Base-by-base conservation (phyloP, 64 coral and sea anemone species). In the Dendrophyllia cribrosa region DNA sequence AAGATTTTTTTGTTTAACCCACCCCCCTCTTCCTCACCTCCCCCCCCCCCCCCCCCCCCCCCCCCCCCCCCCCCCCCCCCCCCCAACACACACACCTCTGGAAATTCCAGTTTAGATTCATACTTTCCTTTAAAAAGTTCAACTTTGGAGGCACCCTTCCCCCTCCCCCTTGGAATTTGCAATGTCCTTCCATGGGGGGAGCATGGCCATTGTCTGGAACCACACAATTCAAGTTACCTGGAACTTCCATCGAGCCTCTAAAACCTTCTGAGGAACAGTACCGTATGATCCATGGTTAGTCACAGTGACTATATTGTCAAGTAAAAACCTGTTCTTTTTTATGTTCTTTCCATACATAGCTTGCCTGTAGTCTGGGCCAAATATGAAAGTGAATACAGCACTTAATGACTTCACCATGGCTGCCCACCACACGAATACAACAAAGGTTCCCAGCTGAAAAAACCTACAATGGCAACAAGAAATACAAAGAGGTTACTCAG, bases 211-310 rank as follows among this genome's bases (percentile, higher is more conserved):
- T 26, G 14, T 73, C 49, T 20, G 4, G 55, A 5, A 51, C 34
- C 34, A 34, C 11, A 13, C 10, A 12, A 21, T 69, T 21, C 9
- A 58, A 45, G 53, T 83, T 79, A 96, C 95, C 95, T 83, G 76
- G 78, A 79, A 90, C 26, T 89, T 50, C 58, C 52, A 68, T 9
- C 85, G 90, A 0, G 87, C 73, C 3, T 93, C 82, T 64, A 86
- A 74, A 58, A 96, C 71, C 10, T 10, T 70, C 59, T 75, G 93
- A 50, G 95, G 95, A 43, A 90, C 79, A 73, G 95, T 79, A 43
- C 95, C 95, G 74, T 65, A 96, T 34, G 91, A 93, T 47, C 95
- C 91, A 86, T 96, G 78, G 78, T 96, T 96, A 4, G 85, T 44
- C 43, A 68, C 44, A 6, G 87, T 90, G 5, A 89, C 85, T 49